These are phyloP conservation scores for Polyodon spathula DNA, from an alignment of 2,113 vertebrate species.

Conservation along the genomic window DNA sequence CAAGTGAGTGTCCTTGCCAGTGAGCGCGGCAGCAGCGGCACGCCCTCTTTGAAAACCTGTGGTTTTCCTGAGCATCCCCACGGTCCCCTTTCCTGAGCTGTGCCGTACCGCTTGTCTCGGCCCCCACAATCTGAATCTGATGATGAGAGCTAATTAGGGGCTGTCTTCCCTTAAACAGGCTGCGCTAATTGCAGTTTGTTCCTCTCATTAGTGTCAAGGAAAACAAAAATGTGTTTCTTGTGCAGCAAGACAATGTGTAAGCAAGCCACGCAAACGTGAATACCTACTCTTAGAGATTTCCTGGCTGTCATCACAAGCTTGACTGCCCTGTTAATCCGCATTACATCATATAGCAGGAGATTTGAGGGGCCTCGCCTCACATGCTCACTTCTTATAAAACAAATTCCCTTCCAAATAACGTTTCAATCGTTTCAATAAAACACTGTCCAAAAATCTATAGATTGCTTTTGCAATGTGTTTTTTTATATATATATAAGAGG, in stretches of 20 bases:
- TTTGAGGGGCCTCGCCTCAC: too few species aligned
- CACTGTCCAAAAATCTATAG: too few species aligned
- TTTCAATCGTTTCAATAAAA: too few species aligned
- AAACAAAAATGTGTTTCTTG: slow-evolving; percentile 66
- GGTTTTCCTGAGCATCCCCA: slow-evolving; percentile 65
- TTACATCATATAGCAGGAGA: too few species aligned
- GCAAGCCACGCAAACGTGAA: background rate
- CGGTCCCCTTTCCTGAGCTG: slow-evolving; percentile 54
- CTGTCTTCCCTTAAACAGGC: slow-evolving; percentile 59
- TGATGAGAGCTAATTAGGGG: slow-evolving; percentile 67
- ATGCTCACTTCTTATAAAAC: too few species aligned
- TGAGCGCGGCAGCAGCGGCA: slow-evolving; percentile 58
- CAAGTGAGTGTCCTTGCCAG: slow-evolving; percentile 68
- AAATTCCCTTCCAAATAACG: too few species aligned
- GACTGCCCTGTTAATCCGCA: too few species aligned
- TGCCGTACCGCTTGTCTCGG: slow-evolving; percentile 57
- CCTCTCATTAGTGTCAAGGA: slow-evolving; percentile 60
- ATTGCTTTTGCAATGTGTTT: too few species aligned
- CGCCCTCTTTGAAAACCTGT: slow-evolving; percentile 56
- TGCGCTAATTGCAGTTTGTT: slow-evolving; percentile 68
- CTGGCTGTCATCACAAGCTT: too few species aligned
- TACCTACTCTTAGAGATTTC: too few species aligned
- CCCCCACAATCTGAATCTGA: slow-evolving; percentile 59
- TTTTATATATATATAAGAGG: too few species aligned
- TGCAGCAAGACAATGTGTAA: slow-evolving; percentile 24